A percentile compares a stretch with the other conserved stretches of the same genome.
Conservation (phyloP, 2,113 vertebrate genomes). For the Cephalopholis sonnerati region DNA sequence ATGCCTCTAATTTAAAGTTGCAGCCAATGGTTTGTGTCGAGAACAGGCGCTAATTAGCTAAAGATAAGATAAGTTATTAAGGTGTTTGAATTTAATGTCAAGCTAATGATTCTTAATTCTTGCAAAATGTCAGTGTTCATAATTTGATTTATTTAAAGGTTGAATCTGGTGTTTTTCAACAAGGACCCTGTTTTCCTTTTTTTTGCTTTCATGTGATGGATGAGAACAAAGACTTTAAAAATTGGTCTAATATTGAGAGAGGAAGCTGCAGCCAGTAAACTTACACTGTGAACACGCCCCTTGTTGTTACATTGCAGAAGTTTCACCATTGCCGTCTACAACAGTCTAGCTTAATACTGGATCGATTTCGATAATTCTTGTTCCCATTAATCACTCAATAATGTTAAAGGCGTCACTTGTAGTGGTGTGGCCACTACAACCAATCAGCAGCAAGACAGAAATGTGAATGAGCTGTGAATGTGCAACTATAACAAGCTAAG, state of each 20-base stretch:
- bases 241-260: too few relatives aligned
- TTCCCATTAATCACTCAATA: neutral
- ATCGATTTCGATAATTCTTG: too few relatives aligned
- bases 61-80: neutral
- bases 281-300: too few relatives aligned
- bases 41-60: neutral
- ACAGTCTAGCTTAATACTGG: too few relatives aligned
- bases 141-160: neutral
- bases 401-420: neutral
- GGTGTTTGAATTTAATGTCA: neutral
- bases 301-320: too few relatives aligned
- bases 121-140: neutral
- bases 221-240: too few relatives aligned
- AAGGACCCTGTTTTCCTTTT: too few relatives aligned
- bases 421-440: neutral
- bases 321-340: too few relatives aligned
- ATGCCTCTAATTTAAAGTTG: slow-evolving; percentile 1
- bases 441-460: neutral
- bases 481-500: too few relatives aligned
- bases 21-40: neutral
- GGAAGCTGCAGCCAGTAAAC: too few relatives aligned
- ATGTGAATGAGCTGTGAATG: neutral
- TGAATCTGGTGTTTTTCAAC: too few relatives aligned
- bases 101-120: neutral
- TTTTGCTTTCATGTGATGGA: too few relatives aligned